These are phyloP conservation scores for Sturnus vulgaris DNA, from an alignment of 2,113 vertebrate species.

Conservation along the genomic window DNA sequence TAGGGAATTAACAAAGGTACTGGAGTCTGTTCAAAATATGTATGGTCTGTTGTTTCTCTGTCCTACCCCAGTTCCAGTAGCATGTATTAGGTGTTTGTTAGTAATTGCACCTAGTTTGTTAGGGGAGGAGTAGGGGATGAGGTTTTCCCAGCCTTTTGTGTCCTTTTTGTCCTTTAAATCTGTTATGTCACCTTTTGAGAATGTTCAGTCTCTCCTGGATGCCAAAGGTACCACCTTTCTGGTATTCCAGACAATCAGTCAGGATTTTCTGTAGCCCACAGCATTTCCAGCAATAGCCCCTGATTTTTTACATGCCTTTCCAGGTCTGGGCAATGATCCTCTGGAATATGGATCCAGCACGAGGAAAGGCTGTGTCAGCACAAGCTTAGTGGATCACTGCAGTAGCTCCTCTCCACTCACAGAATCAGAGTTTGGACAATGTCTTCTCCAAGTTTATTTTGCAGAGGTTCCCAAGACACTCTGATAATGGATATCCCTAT, in stretches of 20 bases:
- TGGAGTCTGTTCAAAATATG: not conserved
- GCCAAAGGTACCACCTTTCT: not conserved
- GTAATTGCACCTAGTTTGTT: not conserved
- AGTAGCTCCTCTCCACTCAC: not conserved
- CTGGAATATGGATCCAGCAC: not conserved
- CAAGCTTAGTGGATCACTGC: not conserved
- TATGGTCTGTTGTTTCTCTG: not conserved
- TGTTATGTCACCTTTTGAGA: not conserved
- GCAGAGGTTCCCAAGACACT: not conserved
- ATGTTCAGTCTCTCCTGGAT: not conserved
- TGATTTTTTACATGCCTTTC: not conserved
- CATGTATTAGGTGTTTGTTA: not conserved
- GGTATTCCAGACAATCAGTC: not conserved
- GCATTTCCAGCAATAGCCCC: not conserved
- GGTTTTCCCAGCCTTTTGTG: not conserved
- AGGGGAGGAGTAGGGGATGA: not conserved
- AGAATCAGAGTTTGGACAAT: not conserved
- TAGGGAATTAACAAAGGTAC: not conserved
- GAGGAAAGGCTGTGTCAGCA: not conserved
- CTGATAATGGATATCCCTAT: not conserved
- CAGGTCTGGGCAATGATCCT: not conserved
- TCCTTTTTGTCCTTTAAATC: not conserved
- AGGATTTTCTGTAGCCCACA: not conserved
- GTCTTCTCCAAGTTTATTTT: not conserved
- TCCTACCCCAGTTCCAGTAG: not conserved